These are phyloP conservation scores for Cephalotes varians DNA, from an alignment of 2,888 invertebrate genomes.

Conservation along the genomic window DNA sequence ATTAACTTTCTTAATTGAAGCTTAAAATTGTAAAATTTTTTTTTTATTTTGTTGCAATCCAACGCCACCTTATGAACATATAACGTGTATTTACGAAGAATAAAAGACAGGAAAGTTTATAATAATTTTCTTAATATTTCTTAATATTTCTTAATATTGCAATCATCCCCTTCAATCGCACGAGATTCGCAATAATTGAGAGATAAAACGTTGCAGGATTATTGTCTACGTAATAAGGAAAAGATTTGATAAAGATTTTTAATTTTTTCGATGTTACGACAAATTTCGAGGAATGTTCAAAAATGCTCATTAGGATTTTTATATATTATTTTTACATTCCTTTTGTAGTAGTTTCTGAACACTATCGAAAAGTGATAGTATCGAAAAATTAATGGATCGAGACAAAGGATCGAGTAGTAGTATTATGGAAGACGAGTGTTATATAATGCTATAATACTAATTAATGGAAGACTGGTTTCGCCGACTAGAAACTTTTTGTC, in stretches of 20 bases:
- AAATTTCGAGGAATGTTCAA: neutral
- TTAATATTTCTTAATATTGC: constrained; percentile 28
- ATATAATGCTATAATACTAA: constrained; percentile 17
- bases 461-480: constrained; percentile 44
- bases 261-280: constrained; percentile 7
- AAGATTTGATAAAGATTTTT: constrained; percentile 5
- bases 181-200: neutral
- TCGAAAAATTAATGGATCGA: constrained; percentile 12
- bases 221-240: neutral
- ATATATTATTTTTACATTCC: neutral
- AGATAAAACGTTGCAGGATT: neutral
- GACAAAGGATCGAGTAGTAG: neutral
- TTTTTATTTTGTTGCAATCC: neutral
- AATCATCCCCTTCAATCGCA: neutral
- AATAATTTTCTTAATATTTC: too few species aligned
- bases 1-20: neutral
- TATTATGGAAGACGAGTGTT: neutral
- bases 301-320: neutral
- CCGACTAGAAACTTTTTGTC: neutral
- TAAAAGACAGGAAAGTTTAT: constrained; percentile 4
- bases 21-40: neutral
- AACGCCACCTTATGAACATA: constrained; percentile 13
- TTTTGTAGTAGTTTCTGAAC: neutral
- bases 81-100: neutral
- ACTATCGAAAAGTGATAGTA: neutral